These are phyloP conservation scores for Corythornis madagascariensis DNA, from an alignment of 2,113 vertebrate species.

Conservation along the genomic window DNA sequence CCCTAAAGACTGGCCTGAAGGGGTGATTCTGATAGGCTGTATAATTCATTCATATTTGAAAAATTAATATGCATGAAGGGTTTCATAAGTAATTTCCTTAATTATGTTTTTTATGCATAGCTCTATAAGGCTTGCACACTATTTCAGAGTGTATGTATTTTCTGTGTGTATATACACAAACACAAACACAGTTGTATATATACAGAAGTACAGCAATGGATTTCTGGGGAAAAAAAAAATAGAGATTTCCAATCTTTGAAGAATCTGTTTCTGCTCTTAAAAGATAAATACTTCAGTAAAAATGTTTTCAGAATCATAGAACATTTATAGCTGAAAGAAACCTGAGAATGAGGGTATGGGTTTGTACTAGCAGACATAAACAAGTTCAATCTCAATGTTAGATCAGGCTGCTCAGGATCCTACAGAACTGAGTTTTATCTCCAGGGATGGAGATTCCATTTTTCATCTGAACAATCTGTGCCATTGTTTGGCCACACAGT, in stretches of 20 bases:
- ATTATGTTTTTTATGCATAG: background rate
- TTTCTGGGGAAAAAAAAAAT: background rate
- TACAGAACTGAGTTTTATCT: background rate
- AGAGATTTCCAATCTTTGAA: background rate
- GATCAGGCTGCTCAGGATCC: background rate
- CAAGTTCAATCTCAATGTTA: background rate
- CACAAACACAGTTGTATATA: background rate
- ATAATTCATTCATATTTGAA: background rate
- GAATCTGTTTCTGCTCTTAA: background rate
- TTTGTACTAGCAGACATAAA: background rate
- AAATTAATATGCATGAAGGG: background rate
- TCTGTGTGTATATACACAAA: background rate
- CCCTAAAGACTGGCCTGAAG: background rate
- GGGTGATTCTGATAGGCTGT: background rate
- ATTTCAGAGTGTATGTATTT: background rate
- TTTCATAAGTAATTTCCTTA: background rate
- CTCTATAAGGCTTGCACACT: background rate
- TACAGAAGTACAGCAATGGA: background rate
- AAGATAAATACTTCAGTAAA: background rate
- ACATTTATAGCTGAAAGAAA: background rate
- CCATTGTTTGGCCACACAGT: background rate
- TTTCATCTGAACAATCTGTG: background rate
- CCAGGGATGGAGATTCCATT: background rate
- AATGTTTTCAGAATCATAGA: background rate
- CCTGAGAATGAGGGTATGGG: background rate